Percentiles rank a stretch among this genome's conserved stretches.
Conservation (phyloP, 1,140 invertebrate genomes). For the Ceratosolen fusciceps region DNA sequence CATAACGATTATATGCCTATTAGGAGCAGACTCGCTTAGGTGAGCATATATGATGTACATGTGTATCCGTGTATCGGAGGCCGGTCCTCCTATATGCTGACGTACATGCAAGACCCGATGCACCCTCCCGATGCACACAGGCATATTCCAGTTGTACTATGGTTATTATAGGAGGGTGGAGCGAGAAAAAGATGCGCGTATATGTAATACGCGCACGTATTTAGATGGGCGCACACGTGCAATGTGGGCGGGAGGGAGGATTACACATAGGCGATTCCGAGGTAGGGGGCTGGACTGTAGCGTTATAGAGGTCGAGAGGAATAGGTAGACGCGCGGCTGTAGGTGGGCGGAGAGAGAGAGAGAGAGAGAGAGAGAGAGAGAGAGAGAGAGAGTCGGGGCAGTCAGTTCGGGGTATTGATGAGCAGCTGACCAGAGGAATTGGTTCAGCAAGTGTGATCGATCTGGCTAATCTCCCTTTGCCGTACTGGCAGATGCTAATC, state of each 20-base stretch:
- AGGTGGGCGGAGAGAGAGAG: not conserved
- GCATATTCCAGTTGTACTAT: slow-evolving; percentile 20
- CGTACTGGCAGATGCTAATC: slow-evolving; percentile 63
- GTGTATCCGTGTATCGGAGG: not conserved
- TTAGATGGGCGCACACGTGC: not conserved
- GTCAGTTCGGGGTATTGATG: slow-evolving; percentile 64
- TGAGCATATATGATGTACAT: slow-evolving; percentile 51
- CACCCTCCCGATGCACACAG: not conserved
- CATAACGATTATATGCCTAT: slow-evolving; percentile 72
- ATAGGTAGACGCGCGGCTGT: not conserved
- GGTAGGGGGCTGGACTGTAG: too few species aligned
- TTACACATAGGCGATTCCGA: too few species aligned
- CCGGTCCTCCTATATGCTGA: slow-evolving; percentile 39
- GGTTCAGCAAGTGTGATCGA: slow-evolving; percentile 66
- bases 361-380: not conserved
- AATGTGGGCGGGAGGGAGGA: too few species aligned
- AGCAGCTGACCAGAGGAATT: slow-evolving; percentile 67
- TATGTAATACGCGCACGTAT: slow-evolving; percentile 11
- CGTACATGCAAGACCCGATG: not conserved
- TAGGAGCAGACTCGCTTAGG: slow-evolving; percentile 62
- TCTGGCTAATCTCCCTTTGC: slow-evolving; percentile 65
- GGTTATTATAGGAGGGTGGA: not conserved
- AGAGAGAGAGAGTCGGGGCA: not conserved
- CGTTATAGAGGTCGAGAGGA: too few species aligned
- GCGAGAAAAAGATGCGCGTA: not conserved